Evolutionary conservation across 2,113 vertebrate genomes (phyloP).

Genomic region (Nannobrachium achirus): DNA sequence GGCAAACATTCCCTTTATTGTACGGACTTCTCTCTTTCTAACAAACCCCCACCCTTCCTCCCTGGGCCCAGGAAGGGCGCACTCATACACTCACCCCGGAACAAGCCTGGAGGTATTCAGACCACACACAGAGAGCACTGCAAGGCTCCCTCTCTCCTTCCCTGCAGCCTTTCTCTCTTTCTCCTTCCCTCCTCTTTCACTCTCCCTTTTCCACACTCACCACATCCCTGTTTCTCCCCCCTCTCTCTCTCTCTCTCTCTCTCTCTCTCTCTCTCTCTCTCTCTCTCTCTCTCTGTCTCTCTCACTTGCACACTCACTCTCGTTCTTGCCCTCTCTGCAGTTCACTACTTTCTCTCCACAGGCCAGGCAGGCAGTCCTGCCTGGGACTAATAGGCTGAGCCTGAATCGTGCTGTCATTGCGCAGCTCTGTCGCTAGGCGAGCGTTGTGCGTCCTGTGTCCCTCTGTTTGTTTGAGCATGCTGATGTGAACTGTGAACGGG

Average conservation of each 20-base stretch:
- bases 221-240: background rate
- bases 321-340: background rate
- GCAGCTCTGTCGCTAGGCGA: conserved; percentile 25
- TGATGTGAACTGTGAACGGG: conserved; percentile 69
- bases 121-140: conserved; percentile 80
- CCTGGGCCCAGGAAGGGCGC: conserved; percentile 66
- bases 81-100: conserved; percentile 69
- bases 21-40: conserved; percentile 56
- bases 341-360: background rate
- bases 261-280: conserved; percentile 1
- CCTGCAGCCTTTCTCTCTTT: conserved; percentile 46
- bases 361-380: background rate
- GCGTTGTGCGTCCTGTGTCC: conserved; percentile 6
- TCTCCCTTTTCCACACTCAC: background rate
- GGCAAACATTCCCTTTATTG: conserved; percentile 78
- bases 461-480: conserved; percentile 73
- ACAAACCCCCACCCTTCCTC: conserved; percentile 31
- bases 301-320: background rate
- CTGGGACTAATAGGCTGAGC: background rate
- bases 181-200: conserved; percentile 33
- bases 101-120: conserved; percentile 77
- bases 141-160: conserved; percentile 47
- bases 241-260: background rate
- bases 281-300: background rate
- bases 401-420: conserved; percentile 18